A percentile compares a stretch with the other conserved stretches of the same genome.
Evolutionary conservation across 23 tunicate genomes (phyloP).

Genomic region (Clavelina lepadiformis): DNA sequence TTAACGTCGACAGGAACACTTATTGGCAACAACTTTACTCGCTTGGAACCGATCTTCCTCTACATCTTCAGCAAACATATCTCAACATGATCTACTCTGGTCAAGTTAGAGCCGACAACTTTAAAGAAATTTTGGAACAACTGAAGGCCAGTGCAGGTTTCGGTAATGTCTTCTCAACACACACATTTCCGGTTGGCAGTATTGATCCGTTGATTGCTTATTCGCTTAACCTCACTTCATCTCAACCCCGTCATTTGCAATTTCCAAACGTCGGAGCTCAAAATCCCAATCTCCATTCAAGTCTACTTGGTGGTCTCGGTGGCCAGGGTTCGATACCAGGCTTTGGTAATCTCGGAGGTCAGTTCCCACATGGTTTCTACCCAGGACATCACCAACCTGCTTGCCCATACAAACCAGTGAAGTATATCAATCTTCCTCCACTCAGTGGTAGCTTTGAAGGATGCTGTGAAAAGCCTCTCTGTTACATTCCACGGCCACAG

Average conservation of each 20-base stretch:
- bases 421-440: conserved; percentile 29
- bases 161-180: too few species aligned
- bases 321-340: too few species aligned
- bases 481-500: conserved; percentile 44
- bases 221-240: not conserved
- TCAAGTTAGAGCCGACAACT: conserved; percentile 56
- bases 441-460: conserved; percentile 67
- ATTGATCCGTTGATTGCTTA: conserved; percentile 1
- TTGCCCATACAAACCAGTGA: conserved; percentile 33
- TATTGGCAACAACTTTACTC: not conserved
- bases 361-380: too few species aligned
- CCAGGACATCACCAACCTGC: too few species aligned
- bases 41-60: not conserved
- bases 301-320: too few species aligned
- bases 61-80: conserved; percentile 10
- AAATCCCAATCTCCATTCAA: too few species aligned
- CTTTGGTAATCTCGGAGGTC: too few species aligned
- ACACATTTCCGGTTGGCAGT: too few species aligned
- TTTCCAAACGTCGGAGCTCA: too few species aligned
- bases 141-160: too few species aligned
- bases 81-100: conserved; percentile 20
- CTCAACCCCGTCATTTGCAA: too few species aligned
- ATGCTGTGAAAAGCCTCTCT: conserved; percentile 67
- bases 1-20: conserved; percentile 1
- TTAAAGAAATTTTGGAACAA: conserved; percentile 31